phyloP scores from a whole-genome alignment of 2,888 invertebrate genomes.

The Sarcophaga carnaria region DNA sequence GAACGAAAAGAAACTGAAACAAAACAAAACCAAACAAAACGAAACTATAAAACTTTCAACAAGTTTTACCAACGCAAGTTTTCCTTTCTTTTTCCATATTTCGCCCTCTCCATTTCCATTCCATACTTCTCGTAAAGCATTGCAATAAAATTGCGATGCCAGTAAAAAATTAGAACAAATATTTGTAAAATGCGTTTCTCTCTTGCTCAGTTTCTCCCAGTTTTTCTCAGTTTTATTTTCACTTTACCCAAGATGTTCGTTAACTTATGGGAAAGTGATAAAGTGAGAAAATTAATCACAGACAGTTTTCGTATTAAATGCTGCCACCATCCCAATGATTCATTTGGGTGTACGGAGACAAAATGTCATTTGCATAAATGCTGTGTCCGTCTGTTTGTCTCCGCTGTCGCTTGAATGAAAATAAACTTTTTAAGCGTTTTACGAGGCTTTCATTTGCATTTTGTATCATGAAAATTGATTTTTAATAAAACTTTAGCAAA shows the following conservation, averaged over 20 bases:
- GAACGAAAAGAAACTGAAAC: conserved; percentile 1
- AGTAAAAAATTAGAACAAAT: conserved; percentile 63
- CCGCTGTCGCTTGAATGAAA: conserved; percentile 31
- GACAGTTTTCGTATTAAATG: conserved; percentile 67
- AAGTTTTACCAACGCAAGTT: conserved; percentile 45
- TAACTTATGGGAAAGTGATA: conserved; percentile 63
- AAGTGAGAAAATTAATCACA: conserved; percentile 70
- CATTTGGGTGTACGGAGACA: conserved; percentile 52
- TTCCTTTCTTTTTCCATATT: neutral
- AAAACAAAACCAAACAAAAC: conserved; percentile 15
- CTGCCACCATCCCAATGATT: conserved; percentile 24
- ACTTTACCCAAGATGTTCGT: conserved; percentile 23
- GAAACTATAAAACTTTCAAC: conserved; percentile 65
- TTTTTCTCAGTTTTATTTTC: conserved; percentile 30
- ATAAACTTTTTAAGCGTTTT: conserved; percentile 53
- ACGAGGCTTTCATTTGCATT: conserved; percentile 23
- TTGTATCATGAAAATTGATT: conserved; percentile 63
- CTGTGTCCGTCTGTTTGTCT: conserved; percentile 40
- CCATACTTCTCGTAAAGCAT: neutral
- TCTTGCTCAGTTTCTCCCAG: conserved; percentile 4
- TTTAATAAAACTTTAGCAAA: conserved; percentile 60
- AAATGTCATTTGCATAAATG: conserved; percentile 67
- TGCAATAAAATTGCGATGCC: conserved; percentile 48
- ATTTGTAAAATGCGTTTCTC: conserved; percentile 54
- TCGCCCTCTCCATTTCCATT: neutral